phyloP scores from a whole-genome alignment of 2,113 vertebrate genomes.

The Ginglymostoma cirratum region DNA sequence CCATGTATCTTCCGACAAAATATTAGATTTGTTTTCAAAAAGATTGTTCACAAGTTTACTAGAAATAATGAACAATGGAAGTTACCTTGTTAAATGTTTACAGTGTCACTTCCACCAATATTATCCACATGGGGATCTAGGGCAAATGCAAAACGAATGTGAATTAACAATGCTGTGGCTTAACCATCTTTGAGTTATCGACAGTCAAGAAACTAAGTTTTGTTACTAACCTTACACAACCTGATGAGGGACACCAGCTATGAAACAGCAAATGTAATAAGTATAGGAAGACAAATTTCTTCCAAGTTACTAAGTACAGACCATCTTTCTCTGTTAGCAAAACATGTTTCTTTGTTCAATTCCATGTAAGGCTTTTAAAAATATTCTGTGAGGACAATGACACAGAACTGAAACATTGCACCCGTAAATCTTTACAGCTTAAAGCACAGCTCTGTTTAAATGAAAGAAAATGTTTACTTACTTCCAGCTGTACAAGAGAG shows the following conservation, averaged over 20 bases:
- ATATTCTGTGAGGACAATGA: not conserved
- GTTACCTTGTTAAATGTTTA: not conserved
- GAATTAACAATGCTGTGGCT: not conserved
- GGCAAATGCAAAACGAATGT: not conserved
- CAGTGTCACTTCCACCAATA: not conserved
- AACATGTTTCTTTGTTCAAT: not conserved
- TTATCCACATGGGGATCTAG: not conserved
- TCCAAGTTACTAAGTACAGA: not conserved
- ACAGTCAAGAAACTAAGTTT: not conserved
- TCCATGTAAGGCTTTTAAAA: constrained; percentile 19
- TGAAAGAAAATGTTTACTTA: constrained; percentile 26
- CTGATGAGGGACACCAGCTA: not conserved
- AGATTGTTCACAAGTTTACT: not conserved
- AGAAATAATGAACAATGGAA: not conserved
- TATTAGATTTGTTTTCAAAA: not conserved
- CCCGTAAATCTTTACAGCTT: constrained; percentile 6
- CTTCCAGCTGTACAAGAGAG: constrained; percentile 29
- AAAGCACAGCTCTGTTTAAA: constrained; percentile 21
- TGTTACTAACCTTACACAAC: not conserved
- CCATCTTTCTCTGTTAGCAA: not conserved
- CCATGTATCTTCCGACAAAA: not conserved
- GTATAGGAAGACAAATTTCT: not conserved
- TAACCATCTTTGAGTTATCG: not conserved
- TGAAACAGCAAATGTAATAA: not conserved
- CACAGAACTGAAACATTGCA: not conserved